Percentiles rank a stretch among this genome's conserved stretches.
These are phyloP conservation scores for Agriopis leucophaearia DNA, from an alignment of 2,888 invertebrate genomes.

Conservation along the genomic window DNA sequence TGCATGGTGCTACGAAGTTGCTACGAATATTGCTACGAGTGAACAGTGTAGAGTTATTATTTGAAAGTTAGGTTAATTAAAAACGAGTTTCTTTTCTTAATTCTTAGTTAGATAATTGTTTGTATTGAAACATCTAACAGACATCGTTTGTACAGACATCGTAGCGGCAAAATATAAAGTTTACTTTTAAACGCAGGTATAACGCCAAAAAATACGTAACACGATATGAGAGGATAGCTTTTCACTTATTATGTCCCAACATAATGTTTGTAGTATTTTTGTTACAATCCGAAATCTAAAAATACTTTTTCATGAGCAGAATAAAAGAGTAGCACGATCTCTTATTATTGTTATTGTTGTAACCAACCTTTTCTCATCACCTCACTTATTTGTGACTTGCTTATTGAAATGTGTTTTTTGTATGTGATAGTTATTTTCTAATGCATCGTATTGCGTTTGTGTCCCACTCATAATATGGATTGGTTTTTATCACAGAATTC, in stretches of 20 bases:
- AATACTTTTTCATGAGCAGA: not conserved
- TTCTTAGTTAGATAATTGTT: not conserved
- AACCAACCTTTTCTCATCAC: too few species aligned
- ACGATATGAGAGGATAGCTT: not conserved
- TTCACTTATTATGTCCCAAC: not conserved
- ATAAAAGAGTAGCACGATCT: not conserved
- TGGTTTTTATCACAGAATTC: too few species aligned
- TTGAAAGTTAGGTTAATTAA: not conserved
- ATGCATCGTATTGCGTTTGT: too few species aligned
- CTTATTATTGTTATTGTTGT: too few species aligned
- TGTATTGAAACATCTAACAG: not conserved
- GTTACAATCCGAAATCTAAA: not conserved
- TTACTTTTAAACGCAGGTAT: not conserved
- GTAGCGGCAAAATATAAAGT: not conserved
- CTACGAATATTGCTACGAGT: slow-evolving; percentile 32
- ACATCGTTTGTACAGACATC: not conserved
- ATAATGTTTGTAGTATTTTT: not conserved
- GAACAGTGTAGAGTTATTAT: not conserved
- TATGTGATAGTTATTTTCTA: too few species aligned
- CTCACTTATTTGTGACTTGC: too few species aligned
- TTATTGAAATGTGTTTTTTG: too few species aligned
- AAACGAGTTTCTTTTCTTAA: not conserved
- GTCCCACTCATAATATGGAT: too few species aligned
- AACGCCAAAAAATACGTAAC: not conserved
- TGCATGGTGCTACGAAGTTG: slow-evolving; percentile 33